Conservation (phyloP, 2,113 vertebrate genomes). For the Centropus bengalensis region DNA sequence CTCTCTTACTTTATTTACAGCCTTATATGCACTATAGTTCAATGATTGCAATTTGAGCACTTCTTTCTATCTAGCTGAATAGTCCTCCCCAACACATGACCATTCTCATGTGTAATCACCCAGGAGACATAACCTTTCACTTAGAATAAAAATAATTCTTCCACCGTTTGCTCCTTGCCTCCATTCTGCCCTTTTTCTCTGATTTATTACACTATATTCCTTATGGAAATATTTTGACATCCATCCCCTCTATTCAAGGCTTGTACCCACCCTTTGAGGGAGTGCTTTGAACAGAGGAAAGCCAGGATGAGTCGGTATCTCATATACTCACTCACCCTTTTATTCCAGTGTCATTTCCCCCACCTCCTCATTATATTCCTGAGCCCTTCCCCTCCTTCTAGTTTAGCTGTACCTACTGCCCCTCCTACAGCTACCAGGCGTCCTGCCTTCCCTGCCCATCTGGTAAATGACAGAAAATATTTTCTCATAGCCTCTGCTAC, state of each 20-base stretch:
- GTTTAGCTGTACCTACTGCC: conserved; percentile 33
- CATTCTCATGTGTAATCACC: conserved; percentile 34
- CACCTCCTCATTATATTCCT: conserved; percentile 62
- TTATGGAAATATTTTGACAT: conserved; percentile 69
- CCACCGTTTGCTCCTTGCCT: conserved; percentile 6
- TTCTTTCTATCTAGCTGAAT: conserved; percentile 28
- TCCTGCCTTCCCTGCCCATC: conserved; percentile 1
- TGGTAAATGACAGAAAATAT: not conserved
- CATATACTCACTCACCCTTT: conserved; percentile 53
- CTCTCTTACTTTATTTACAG: not conserved
- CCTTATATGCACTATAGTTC: not conserved
- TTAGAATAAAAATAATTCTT: conserved; percentile 65
- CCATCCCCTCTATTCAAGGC: conserved; percentile 26
- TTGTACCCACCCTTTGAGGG: conserved; percentile 45
- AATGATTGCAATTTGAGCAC: not conserved
- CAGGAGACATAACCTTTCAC: conserved; percentile 57
- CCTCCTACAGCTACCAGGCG: conserved; percentile 10
- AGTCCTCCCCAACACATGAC: conserved; percentile 14
- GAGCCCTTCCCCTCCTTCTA: conserved; percentile 54
- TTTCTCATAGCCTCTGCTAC: not conserved
- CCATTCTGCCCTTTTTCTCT: conserved; percentile 57
- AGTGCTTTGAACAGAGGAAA: conserved; percentile 56
- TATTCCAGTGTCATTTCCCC: conserved; percentile 62
- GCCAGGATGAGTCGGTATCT: conserved; percentile 41
- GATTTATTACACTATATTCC: conserved; percentile 57